Conservation (phyloP, 2,113 vertebrate species). For the Ceyx cyanopectus region DNA sequence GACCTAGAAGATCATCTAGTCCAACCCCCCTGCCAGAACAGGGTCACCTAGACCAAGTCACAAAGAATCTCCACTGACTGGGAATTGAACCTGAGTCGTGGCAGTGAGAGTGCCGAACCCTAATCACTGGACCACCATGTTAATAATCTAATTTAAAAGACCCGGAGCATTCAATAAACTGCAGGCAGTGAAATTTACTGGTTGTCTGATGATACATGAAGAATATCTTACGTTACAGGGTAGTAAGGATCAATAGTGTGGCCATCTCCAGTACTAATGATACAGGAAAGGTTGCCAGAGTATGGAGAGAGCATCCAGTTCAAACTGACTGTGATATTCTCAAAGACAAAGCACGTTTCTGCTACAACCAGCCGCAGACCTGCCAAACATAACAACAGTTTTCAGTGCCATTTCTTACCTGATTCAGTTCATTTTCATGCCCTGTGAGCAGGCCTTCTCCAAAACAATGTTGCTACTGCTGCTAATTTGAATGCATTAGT, state of each 20-base stretch:
- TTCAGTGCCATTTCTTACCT: background rate
- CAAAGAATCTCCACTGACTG: too few species aligned
- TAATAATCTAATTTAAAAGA: background rate
- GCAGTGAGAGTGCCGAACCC: too few species aligned
- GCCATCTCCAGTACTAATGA: constrained; percentile 88
- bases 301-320: constrained; percentile 92
- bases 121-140: background rate
- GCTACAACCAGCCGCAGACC: constrained; percentile 84
- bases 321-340: constrained; percentile 84
- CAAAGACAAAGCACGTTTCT: constrained; percentile 78
- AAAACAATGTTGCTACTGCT: background rate
- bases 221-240: constrained; percentile 81
- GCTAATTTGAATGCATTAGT: background rate
- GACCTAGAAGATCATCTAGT: too few species aligned
- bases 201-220: background rate
- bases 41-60: too few species aligned
- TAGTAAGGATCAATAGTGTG: constrained; percentile 88
- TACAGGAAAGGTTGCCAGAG: constrained; percentile 90
- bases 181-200: background rate
- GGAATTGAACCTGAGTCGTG: too few species aligned
- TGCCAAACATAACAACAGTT: constrained; percentile 63
- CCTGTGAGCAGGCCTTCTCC: background rate
- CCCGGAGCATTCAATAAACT: background rate
- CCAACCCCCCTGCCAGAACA: too few species aligned
- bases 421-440: background rate